Conservation (phyloP, 2,113 vertebrate species). For the Tichodroma muraria region DNA sequence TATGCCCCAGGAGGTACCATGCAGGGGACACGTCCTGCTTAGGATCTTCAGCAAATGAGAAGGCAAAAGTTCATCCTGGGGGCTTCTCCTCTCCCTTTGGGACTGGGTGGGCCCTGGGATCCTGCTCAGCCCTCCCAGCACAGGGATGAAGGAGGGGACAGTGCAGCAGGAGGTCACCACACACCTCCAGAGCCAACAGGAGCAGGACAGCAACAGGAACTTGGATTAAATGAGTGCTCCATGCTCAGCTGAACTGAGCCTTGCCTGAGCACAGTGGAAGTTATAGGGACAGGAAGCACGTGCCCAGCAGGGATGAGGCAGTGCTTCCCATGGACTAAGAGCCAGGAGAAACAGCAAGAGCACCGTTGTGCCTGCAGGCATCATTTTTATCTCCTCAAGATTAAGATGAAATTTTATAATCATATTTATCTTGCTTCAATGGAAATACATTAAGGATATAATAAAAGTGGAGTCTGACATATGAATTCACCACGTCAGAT, state of each 20-base stretch:
- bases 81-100: background rate
- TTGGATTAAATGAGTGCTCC: background rate
- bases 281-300: fast-evolving
- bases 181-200: background rate
- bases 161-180: background rate
- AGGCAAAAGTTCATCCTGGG: background rate
- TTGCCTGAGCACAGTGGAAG: background rate
- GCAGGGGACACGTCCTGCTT: background rate
- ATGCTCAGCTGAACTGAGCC: fast-evolving
- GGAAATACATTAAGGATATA: background rate
- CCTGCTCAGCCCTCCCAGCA: background rate
- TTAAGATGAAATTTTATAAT: background rate
- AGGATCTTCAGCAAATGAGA: background rate
- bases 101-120: too few species aligned
- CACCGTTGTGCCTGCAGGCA: background rate
- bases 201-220: background rate
- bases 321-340: background rate
- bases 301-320: background rate
- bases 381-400: background rate
- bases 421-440: background rate
- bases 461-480: background rate
- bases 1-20: background rate
- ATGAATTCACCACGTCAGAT: background rate
- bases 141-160: background rate
- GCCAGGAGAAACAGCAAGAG: background rate